Base-by-base conservation (phyloP, 2,797 vertebrate genomes). In the Sebastes trivittatus region DNA sequence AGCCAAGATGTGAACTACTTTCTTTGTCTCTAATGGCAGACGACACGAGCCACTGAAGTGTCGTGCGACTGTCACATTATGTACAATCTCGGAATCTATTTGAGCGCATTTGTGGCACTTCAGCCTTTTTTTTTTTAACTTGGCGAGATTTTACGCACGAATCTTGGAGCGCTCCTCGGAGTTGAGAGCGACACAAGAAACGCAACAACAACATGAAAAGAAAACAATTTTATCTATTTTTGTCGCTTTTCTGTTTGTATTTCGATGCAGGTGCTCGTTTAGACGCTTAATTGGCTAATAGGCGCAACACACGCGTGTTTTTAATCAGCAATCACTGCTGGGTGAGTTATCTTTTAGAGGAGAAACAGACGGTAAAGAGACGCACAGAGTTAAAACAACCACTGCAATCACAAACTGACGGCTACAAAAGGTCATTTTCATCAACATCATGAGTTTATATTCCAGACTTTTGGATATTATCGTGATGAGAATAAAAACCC, bases 81-180 rank as follows among this genome's bases (percentile, higher is more conserved):
- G 9, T 22, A 6, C 9, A 1, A 60, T 36, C 38, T 42, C 38
- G 38, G 0, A 42, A 46, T 46, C 16, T 46, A 46, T 46, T 46
- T 46, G 14, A 20, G 42, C 42, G 42, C 42, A 49, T 49, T 49
- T 49, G 42, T 49, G 16, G 42, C 16, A 49, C 42, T 49, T 18
- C 16, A 20, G 42, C 16, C 42, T 18, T 46, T 46, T 27, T 27
- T 42, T 42, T 46, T 46, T 6, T 1, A 46, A 18, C 42, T 14
- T 49, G 22, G 29, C 1, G 42, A 6, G 32, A 8, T 82, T 89
- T 87, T 87, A 84, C 81, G 83, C 90, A 73, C 81, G 22, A 34
- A 14, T 56, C 25, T 16, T 16, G 34, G 67, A 58, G 78, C 69
- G 63, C 20, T 20, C 63, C 55, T 67, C 5, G 1, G 14, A 34